Evolutionary conservation across 2,797 vertebrate genomes (phyloP).

Genomic region (Silurus aristotelis): DNA sequence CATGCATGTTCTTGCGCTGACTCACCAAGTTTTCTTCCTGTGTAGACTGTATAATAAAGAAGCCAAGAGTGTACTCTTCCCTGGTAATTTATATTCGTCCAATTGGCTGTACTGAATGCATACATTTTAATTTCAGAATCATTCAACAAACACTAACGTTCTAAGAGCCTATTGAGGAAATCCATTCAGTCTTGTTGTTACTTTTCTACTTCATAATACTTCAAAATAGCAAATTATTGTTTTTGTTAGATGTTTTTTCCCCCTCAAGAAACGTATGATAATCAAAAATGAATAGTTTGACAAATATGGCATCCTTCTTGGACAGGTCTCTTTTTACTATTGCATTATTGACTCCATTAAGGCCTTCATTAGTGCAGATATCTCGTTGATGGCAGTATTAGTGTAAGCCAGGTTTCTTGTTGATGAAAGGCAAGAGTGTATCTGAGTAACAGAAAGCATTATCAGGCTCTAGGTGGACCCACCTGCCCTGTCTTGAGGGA

Average conservation of each 20-base stretch:
- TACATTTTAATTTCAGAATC: background rate
- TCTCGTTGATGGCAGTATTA: constrained; percentile 69
- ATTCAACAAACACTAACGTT: background rate
- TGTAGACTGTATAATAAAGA: background rate
- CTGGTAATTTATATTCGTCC: background rate
- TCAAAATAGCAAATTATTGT: background rate
- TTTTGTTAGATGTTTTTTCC: background rate
- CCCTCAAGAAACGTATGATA: constrained; percentile 26
- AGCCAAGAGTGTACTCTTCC: background rate
- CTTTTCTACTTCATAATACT: background rate
- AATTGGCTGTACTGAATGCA: background rate
- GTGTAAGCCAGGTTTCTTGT: constrained; percentile 63
- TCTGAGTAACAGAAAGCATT: constrained; percentile 65
- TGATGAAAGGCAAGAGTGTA: constrained; percentile 65
- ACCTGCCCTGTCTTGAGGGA: constrained; percentile 78
- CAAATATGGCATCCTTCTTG: constrained; percentile 38
- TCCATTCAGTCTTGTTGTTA: background rate
- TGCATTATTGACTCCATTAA: constrained; percentile 62
- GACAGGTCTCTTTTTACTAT: constrained; percentile 49
- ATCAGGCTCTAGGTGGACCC: constrained; percentile 68
- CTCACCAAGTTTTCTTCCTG: background rate
- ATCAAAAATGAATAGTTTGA: constrained; percentile 38
- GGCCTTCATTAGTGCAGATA: constrained; percentile 69
- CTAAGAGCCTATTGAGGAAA: background rate
- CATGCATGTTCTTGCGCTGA: background rate